Evolutionary conservation across 2,113 vertebrate genomes (phyloP).

Genomic region (Furnarius figulus): DNA sequence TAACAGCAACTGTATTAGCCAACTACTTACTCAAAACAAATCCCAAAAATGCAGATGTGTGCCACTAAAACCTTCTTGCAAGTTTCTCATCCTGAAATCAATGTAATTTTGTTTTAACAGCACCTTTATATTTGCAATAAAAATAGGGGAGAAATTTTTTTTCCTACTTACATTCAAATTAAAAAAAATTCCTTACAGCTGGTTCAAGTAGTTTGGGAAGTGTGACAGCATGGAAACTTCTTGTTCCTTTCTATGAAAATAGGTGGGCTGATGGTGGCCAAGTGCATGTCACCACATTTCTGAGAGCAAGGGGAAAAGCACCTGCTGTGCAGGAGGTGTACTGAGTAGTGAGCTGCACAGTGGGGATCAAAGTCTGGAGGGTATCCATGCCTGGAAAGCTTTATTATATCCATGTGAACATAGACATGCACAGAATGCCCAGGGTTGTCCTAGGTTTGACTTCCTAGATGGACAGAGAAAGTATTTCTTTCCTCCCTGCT

Average conservation of each 20-base stretch:
- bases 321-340: background rate
- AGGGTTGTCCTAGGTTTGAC: background rate
- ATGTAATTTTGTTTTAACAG: background rate
- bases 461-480: background rate
- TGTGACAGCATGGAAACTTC: background rate
- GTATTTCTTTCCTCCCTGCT: background rate
- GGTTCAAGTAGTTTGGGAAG: background rate
- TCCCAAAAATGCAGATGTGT: background rate
- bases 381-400: background rate
- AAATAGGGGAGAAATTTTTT: accelerated
- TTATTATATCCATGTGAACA: background rate
- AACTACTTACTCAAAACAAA: background rate
- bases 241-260: background rate
- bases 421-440: background rate
- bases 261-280: background rate
- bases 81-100: background rate
- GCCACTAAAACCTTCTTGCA: background rate
- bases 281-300: background rate
- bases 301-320: background rate
- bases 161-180: background rate
- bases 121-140: background rate
- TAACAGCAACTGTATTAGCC: background rate
- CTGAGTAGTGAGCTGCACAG: background rate
- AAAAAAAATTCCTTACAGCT: background rate
- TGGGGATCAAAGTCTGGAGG: background rate